These are phyloP conservation scores for Pharmacophagus antenor DNA, from an alignment of 2,888 invertebrate genomes.

Conservation along the genomic window DNA sequence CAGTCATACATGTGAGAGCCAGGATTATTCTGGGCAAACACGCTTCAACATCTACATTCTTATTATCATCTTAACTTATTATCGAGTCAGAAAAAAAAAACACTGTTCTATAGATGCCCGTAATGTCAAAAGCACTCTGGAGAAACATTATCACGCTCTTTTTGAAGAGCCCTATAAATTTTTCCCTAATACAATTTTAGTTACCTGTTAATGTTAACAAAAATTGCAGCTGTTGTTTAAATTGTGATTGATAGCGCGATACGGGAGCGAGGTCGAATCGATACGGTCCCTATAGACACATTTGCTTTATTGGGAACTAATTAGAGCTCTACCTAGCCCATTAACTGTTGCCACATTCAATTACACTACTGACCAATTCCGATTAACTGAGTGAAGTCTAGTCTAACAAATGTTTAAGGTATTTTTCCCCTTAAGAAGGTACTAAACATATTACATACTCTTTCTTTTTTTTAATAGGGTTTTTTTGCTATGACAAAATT, in stretches of 20 bases:
- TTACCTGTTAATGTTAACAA: background rate
- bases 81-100: too few relatives aligned
- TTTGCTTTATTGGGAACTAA: constrained; percentile 23
- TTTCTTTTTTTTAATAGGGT: too few relatives aligned
- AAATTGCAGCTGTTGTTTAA: constrained; percentile 1
- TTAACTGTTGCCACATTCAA: constrained; percentile 1
- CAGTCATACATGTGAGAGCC: too few relatives aligned
- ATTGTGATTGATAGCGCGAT: constrained; percentile 17
- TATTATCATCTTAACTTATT: too few relatives aligned
- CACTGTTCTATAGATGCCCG: too few relatives aligned
- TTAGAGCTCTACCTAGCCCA: constrained; percentile 2
- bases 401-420: background rate
- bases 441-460: background rate
- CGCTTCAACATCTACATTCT: too few relatives aligned
- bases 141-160: background rate
- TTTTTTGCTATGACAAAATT: too few relatives aligned
- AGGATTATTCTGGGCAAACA: too few relatives aligned
- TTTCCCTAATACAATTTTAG: background rate
- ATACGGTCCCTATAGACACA: constrained; percentile 19
- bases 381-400: background rate
- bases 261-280: constrained; percentile 19
- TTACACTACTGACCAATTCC: background rate
- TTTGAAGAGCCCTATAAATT: background rate
- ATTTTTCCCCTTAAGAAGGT: background rate
- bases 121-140: too few relatives aligned